A percentile compares a stretch with the other conserved stretches of the same genome.
Conservation (phyloP, 2,888 invertebrate species). For the Acanthosoma haemorrhoidale region DNA sequence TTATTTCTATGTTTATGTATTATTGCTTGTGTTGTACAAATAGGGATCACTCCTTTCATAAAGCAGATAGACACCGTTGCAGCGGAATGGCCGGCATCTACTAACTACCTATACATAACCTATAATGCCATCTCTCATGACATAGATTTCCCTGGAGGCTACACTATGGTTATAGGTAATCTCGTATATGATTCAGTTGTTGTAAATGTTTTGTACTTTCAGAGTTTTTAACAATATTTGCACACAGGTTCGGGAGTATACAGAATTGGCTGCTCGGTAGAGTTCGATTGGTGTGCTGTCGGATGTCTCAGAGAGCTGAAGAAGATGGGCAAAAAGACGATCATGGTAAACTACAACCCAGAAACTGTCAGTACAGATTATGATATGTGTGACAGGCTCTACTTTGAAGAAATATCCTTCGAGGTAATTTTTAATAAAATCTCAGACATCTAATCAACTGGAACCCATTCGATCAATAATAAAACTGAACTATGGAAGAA, state of each 20-base stretch:
- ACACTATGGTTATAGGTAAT: slow-evolving; percentile 78
- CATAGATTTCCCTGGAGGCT: slow-evolving; percentile 70
- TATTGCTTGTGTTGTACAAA: slow-evolving; percentile 12
- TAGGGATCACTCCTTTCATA: slow-evolving; percentile 74
- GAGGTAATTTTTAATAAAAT: slow-evolving; percentile 62
- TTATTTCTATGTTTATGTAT: neutral
- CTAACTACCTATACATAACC: slow-evolving; percentile 97
- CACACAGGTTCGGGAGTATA: slow-evolving; percentile 79
- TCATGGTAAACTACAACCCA: slow-evolving; percentile 99
- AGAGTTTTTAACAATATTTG: neutral
- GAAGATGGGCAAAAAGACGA: slow-evolving; percentile 80
- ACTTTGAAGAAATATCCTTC: slow-evolving; percentile 98
- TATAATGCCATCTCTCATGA: slow-evolving; percentile 86
- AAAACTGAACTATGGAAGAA: too few relatives aligned
- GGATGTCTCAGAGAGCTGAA: slow-evolving; percentile 88
- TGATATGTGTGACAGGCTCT: slow-evolving; percentile 96
- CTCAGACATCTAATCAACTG: too few relatives aligned
- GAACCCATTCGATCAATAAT: too few relatives aligned
- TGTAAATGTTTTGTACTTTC: neutral
- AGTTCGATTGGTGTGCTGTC: slow-evolving; percentile 99
- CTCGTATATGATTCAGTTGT: neutral
- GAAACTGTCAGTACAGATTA: slow-evolving; percentile 99
- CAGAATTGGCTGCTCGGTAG: slow-evolving; percentile 96
- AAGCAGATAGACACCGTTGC: slow-evolving; percentile 99
- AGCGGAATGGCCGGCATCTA: slow-evolving; percentile 97